Evolutionary conservation across 64 coral and sea anemone genomes (phyloP), one percentile per base, ranked within the genome.

Genomic region (Montipora cactus): DNA sequence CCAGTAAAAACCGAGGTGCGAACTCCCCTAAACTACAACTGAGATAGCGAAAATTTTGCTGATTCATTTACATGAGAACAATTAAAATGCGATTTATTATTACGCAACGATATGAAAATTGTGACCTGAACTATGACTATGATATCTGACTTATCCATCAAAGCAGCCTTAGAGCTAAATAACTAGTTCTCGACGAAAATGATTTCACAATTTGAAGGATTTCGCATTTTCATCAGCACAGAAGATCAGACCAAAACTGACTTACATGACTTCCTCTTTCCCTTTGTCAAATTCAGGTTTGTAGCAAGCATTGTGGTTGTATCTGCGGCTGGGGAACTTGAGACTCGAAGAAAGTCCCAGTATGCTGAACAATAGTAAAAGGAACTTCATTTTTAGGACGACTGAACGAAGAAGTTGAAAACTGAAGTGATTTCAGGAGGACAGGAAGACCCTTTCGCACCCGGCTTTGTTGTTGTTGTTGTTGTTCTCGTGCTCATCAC

Each of bases 261-360:
- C 92, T 93, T 78, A 93, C 92, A 93, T 72, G 70, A 93, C 84
- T 80, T 87, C 83, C 47, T 80, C 79, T 46, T 74, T 74, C 59
- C 73, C 55, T 15, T 93, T 88, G 76, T 93, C 92, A 59, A 79
- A 88, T 11, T 72, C 4, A 4, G 75, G 84, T 19, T 88, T 19
- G 59, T 93, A 93, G 53, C 92, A 92, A 77, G 52, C 78, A 7
- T 82, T 80, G 21, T 64, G 50, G 71, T 12, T 44, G 53, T 1
- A 8, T 53, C 49, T 82, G 49, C 78, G 55, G 22, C 5, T 44
- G 11, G 69, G 89, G 62, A 68, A 92, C 25, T 50, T 86, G 14
- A 72, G 21, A 23, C 18, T 52, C 70, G 77, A 84, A n/a, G 69
- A 50, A 7, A 86, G 8, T 55, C 90, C 90, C 12, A 92, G 45